Evolutionary conservation across 2,113 vertebrate genomes (phyloP), one percentile per base, ranked within the genome.

Genomic region (Rhinoderma darwinii): DNA sequence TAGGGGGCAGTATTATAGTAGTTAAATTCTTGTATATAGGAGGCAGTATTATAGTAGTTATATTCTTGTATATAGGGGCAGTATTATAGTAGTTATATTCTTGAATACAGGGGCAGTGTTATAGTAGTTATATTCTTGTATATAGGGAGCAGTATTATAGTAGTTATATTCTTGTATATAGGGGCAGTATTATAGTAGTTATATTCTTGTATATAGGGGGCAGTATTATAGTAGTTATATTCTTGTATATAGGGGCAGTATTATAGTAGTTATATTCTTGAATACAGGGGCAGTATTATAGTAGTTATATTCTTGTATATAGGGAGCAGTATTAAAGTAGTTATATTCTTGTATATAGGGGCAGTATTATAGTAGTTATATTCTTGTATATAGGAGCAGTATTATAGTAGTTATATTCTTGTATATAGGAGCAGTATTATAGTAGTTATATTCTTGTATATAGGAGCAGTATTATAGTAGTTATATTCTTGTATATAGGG

Each of bases 91-190:
- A 63, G 59, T 63, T 63, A 63, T n/a, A n/a, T n/a, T n/a, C n/a
- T n/a, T n/a, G n/a, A n/a, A n/a, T n/a, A n/a, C n/a, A n/a, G n/a
- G n/a, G n/a, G 59, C 59, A 63, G 59, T 63, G 14, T 63, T 63
- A 63, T 63, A 63, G n/a, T 63, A 63, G 59, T 63, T 63, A 63
- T 63, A 63, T 63, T 63, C 59, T 63, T 63, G 59, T 63, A 63
- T 8, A 63, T 63, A 14, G 59, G 59, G 30, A n/a, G 59, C 59
- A 63, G 59, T 63, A 63, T 63, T 63, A 63, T 63, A 63, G 59
- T 63, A 63, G 59, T 63, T 63, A 63, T n/a, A n/a, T n/a, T n/a
- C n/a, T n/a, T n/a, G n/a, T n/a, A n/a, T n/a, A n/a, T n/a, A n/a
- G n/a, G n/a, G n/a, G 59, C 59, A 63, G 59, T 63, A 30, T 63